Conservation (phyloP, 2,113 vertebrate genomes). For the Gnathonemus longibarbis region DNA sequence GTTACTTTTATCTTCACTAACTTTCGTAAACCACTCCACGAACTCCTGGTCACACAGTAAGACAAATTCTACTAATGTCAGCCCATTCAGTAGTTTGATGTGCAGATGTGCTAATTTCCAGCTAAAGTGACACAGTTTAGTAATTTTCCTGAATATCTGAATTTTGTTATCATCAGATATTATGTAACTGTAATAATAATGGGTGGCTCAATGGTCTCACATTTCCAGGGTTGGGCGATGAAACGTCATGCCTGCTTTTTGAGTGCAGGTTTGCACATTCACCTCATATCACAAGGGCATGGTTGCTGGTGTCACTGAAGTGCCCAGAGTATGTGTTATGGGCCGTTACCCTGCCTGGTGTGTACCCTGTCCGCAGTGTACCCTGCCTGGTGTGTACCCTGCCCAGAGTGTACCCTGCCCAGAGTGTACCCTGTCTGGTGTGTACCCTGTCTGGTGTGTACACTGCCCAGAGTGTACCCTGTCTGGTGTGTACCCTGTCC, state of each 20-base stretch:
- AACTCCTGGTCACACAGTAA: background rate
- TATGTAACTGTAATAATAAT: background rate
- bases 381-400: too few species aligned
- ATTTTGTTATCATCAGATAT: background rate
- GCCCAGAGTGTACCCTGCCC: too few species aligned
- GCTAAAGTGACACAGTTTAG: background rate
- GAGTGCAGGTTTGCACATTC: background rate
- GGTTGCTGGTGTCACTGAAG: background rate
- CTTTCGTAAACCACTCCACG: background rate
- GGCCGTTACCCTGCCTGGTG: too few species aligned
- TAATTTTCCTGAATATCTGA: background rate
- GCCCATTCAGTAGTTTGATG: background rate
- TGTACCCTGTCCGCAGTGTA: too few species aligned
- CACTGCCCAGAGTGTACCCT: too few species aligned
- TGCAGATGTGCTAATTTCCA: background rate
- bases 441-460: too few species aligned
- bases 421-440: too few species aligned
- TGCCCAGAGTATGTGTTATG: background rate
- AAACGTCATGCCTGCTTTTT: background rate
- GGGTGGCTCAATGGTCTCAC: background rate
- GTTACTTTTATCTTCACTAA: background rate
- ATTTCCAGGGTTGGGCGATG: background rate
- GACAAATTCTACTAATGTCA: background rate
- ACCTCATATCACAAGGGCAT: background rate
- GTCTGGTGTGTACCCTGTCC: too few species aligned